These are phyloP conservation scores for Leptinotarsa peninsularis DNA, from an alignment of 2,888 invertebrate species.

Conservation along the genomic window DNA sequence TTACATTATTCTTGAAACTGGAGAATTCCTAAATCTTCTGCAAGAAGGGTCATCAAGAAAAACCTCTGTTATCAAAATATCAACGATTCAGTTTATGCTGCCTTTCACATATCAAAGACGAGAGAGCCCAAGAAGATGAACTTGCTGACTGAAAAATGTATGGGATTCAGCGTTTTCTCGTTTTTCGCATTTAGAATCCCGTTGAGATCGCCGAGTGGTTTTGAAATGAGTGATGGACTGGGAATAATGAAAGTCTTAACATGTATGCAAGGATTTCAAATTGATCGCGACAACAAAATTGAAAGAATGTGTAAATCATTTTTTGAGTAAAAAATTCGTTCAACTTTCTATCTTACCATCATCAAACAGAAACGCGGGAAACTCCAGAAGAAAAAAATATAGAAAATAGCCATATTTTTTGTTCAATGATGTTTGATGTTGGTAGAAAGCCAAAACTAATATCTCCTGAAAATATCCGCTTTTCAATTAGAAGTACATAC, in stretches of 20 bases:
- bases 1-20: no score
- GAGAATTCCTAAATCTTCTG: not conserved
- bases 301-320: no score
- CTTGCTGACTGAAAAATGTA: conserved; percentile 27
- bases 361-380: no score
- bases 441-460: no score
- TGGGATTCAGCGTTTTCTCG: conserved; percentile 35
- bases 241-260: not conserved
- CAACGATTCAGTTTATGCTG: not conserved
- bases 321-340: no score
- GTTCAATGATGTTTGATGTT: no score
- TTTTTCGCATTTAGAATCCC: not conserved
- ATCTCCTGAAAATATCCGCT: no score
- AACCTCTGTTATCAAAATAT: not conserved
- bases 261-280: not conserved
- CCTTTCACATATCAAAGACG: conserved; percentile 23
- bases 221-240: not conserved
- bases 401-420: no score
- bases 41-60: not conserved
- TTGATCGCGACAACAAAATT: not conserved
- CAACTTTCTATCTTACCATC: no score
- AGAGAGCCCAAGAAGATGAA: conserved; percentile 31
- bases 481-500: no score
- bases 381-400: no score
- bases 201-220: conserved; percentile 10